Evolutionary conservation across 2,888 invertebrate species (phyloP), one percentile per base, ranked within the genome.

Genomic region (Drosophila tanythrix): DNA sequence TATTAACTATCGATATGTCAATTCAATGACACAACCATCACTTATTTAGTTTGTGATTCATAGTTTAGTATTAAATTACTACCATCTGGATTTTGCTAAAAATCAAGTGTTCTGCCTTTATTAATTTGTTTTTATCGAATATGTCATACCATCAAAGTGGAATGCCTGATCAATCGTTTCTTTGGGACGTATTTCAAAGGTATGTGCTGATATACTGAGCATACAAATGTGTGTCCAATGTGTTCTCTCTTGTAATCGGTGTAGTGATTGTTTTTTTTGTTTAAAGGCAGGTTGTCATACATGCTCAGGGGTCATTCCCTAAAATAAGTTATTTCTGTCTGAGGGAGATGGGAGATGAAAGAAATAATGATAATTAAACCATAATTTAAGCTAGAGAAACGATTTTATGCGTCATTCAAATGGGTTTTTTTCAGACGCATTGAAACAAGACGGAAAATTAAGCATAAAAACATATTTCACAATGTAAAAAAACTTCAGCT

Each of bases 181-280:
- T 97, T 27, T 96, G 96, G 96, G 95, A 96, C 86, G 96, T 97
- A 46, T 97, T 97, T 91, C 95, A 96, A 93, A 63, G 72, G 73
- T 77, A 61, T 27, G 33, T 50, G 18, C 7, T 36, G 2, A 25
- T 53, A 48, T 31, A 21, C 25, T n/a, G 11, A 40, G 35, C 27
- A 40, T 40, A n/a, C 46, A 15, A 46, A 46, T 15, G 1, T 46
- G 25, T 46, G 7, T 25, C 25, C 25, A 25, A 25, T 15, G 46
- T 25, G 46, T 15, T 25, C 3, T 43, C 21, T 46, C 2, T 25
- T 7, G 25, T 25, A 13, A 21, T 25, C 46, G 15, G 46, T n/a
- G 15, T 11, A 52, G 18, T 35, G 35, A 15, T 29, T 21, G 25
- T 46, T 25, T 21, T 43, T 36, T 36, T 35, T 43, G 3, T 43